phyloP scores from a whole-genome alignment of 2,797 vertebrate genomes.

The Clarias fuscus region DNA sequence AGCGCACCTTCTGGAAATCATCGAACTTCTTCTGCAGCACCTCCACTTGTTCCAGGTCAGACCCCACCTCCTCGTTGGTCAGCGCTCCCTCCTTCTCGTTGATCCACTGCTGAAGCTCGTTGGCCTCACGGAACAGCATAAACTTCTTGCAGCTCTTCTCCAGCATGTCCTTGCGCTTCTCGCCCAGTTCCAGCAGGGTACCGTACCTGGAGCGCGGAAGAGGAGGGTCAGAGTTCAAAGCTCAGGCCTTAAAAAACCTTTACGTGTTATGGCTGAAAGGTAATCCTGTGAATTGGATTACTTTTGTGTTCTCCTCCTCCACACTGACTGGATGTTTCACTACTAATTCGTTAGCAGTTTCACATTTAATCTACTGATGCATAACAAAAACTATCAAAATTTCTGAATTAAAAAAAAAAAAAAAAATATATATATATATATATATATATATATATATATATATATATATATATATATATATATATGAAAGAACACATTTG shows the following conservation, averaged over 20 bases:
- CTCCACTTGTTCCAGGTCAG: conserved; percentile 97
- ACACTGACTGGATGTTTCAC: not conserved
- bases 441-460: too few species aligned
- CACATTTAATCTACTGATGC: not conserved
- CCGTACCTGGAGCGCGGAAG: conserved; percentile 77
- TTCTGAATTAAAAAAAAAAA: not conserved
- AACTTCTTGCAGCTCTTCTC: conserved; percentile 99
- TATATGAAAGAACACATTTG: too few species aligned
- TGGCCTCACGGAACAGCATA: conserved; percentile 97
- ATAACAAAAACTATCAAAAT: not conserved
- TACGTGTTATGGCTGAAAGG: conserved; percentile 1
- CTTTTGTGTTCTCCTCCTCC: not conserved
- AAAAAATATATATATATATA: too few species aligned
- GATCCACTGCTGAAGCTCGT: conserved; percentile 98
- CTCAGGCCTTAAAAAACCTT: not conserved
- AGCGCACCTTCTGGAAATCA: conserved; percentile 95
- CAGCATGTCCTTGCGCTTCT: conserved; percentile 95
- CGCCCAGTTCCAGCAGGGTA: conserved; percentile 90
- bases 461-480: too few species aligned
- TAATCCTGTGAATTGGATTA: not conserved
- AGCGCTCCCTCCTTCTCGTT: conserved; percentile 93
- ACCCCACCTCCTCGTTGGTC: conserved; percentile 91
- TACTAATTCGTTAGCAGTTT: not conserved
- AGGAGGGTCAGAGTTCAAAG: not conserved
- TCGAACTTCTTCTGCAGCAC: conserved; percentile 99